Percentiles rank a stretch among this genome's conserved stretches.
Conservation (phyloP, 2,113 vertebrate genomes). For the Muscicapa adusta region DNA sequence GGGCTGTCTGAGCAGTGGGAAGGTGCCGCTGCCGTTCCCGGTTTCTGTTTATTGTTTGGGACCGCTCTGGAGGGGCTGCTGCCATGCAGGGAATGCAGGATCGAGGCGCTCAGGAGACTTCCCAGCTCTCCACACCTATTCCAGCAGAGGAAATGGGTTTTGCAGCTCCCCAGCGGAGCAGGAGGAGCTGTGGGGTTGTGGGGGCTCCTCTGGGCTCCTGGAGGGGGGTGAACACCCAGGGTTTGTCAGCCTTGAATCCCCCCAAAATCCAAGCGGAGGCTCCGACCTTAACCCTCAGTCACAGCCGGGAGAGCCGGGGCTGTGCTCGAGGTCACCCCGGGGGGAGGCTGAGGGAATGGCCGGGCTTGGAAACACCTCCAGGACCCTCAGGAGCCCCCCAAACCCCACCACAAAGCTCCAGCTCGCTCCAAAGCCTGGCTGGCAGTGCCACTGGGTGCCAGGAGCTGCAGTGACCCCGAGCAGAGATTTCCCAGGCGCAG, state of each 20-base stretch:
- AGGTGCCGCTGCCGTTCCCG: not conserved
- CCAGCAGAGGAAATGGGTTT: not conserved
- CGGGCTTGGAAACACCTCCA: not conserved
- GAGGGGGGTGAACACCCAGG: not conserved
- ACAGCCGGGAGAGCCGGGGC: not conserved
- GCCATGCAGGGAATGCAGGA: fast-evolving
- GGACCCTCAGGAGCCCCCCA: not conserved
- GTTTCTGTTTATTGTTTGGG: not conserved
- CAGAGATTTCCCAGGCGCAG: not conserved
- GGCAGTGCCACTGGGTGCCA: fast-evolving
- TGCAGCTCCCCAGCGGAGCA: too few species aligned
- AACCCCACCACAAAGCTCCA: fast-evolving
- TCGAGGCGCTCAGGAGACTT: not conserved
- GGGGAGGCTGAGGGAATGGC: not conserved
- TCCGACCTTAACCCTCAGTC: not conserved
- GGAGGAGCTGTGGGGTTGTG: not conserved
- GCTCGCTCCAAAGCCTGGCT: not conserved
- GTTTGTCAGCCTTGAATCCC: not conserved
- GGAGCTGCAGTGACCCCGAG: fast-evolving
- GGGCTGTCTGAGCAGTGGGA: not conserved
- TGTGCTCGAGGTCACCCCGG: not conserved
- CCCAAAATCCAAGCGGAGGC: not conserved
- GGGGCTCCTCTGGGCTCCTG: not conserved
- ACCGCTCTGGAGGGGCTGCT: not conserved
- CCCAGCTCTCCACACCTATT: fast-evolving